phyloP scores from a whole-genome alignment of 35 echinoderm and acorn worm species.

The Holothuria glaberrima region DNA sequence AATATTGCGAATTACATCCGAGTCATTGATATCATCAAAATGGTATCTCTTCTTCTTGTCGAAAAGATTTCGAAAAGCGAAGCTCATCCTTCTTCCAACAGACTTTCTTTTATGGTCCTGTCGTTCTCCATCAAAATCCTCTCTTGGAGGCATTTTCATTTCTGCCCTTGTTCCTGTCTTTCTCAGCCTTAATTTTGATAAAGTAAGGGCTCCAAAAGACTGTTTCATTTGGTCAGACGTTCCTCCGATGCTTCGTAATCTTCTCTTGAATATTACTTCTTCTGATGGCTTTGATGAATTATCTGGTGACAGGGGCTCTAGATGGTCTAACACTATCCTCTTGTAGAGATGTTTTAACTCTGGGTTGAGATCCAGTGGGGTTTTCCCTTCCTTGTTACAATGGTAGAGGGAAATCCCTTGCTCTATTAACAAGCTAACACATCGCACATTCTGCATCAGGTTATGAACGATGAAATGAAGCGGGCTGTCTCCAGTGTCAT shows the following conservation, averaged over 20 bases:
- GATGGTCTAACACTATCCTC: slow-evolving; percentile 44
- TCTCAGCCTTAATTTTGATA: slow-evolving; percentile 50
- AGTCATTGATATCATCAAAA: slow-evolving; percentile 25
- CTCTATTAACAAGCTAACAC: slow-evolving; percentile 41
- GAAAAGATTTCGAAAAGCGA: slow-evolving; percentile 46
- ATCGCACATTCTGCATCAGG: slow-evolving; percentile 31
- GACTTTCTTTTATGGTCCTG: slow-evolving; percentile 40
- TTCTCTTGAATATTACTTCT: slow-evolving; percentile 36
- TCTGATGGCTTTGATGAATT: slow-evolving; percentile 23
- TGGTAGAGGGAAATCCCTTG: slow-evolving; percentile 23
- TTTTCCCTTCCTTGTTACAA: slow-evolving; percentile 25
- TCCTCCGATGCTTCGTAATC: slow-evolving; percentile 35
- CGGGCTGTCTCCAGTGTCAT: slow-evolving; percentile 29
- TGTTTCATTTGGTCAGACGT: slow-evolving; percentile 26
- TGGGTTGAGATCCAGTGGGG: slow-evolving; percentile 19
- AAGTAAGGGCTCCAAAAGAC: slow-evolving; percentile 36
- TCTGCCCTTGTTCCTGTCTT: slow-evolving; percentile 27
- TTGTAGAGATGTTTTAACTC: slow-evolving; percentile 48
- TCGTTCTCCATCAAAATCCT: not conserved
- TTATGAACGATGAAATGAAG: slow-evolving; percentile 39
- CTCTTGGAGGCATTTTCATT: not conserved
- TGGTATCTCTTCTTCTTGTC: slow-evolving; percentile 41
- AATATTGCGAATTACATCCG: not conserved
- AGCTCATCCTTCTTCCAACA: slow-evolving; percentile 45
- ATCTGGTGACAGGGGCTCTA: slow-evolving; percentile 40